Evolutionary conservation across 2,797 vertebrate genomes (phyloP).

Genomic region (Pelodytes ibericus): DNA sequence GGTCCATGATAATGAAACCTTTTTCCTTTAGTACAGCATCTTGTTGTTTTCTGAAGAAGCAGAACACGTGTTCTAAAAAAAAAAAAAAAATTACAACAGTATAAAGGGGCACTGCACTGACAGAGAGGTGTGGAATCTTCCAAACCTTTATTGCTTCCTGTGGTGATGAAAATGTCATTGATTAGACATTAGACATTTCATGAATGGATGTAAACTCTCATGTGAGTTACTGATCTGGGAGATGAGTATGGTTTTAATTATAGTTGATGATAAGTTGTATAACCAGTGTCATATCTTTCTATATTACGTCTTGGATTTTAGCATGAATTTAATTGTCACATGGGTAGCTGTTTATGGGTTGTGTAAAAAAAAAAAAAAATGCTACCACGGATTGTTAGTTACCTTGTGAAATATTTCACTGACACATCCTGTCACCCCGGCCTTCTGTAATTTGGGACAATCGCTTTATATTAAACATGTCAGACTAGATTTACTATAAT

Average conservation of each 20-base stretch:
- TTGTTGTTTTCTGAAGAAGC: neutral
- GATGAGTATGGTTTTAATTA: neutral
- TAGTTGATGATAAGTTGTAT: neutral
- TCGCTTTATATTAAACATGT: neutral
- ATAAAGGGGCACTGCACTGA: neutral
- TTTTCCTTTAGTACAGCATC: neutral
- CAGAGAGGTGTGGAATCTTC: conserved; percentile 11
- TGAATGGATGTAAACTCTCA: neutral
- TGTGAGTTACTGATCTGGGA: neutral
- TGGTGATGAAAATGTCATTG: neutral
- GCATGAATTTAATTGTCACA: neutral
- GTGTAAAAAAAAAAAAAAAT: neutral
- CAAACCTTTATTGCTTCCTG: neutral
- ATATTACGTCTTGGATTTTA: neutral
- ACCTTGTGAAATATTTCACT: neutral
- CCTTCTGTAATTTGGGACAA: neutral
- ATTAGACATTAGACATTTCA: neutral
- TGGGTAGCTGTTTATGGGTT: neutral
- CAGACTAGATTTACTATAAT: neutral
- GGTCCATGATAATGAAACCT: too few species aligned
- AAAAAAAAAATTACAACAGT: neutral
- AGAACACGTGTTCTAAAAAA: too few species aligned
- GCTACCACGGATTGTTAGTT: neutral
- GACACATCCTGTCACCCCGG: neutral
- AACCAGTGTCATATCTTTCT: neutral